These are phyloP conservation scores for Gambusia affinis DNA, from an alignment of 2,113 vertebrate species.

Conservation along the genomic window DNA sequence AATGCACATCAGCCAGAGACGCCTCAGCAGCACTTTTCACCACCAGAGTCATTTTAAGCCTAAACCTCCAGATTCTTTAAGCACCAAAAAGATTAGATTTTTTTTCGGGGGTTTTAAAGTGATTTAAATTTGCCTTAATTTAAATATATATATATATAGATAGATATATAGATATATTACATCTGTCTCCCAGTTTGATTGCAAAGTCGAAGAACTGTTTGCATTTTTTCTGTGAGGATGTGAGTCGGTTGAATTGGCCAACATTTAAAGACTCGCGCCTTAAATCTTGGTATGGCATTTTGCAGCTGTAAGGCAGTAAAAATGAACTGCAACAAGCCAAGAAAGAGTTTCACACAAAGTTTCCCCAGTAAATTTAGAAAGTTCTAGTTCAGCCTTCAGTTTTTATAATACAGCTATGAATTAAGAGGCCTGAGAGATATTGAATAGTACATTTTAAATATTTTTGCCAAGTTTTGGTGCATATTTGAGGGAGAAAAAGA, in stretches of 20 bases:
- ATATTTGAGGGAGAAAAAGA: too few species aligned
- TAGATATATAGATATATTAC: neutral
- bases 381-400: constrained; percentile 4
- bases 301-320: neutral
- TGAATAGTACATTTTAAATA: neutral
- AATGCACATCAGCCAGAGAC: constrained; percentile 42
- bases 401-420: neutral
- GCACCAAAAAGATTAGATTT: constrained; percentile 13
- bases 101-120: neutral
- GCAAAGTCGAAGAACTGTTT: constrained; percentile 11
- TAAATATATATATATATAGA: too few species aligned
- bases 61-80: constrained; percentile 31
- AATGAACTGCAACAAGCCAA: constrained; percentile 6
- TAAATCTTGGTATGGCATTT: neutral
- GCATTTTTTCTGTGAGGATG: neutral
- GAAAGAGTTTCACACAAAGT: neutral
- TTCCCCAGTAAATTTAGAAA: constrained; percentile 3
- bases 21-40: constrained; percentile 35
- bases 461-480: neutral
- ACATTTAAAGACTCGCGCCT: neutral
- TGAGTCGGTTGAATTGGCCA: neutral
- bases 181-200: neutral
- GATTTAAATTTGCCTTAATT: constrained; percentile 10
- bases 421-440: neutral
- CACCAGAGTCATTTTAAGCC: constrained; percentile 36